Conservation (phyloP, 2,888 invertebrate species). For the Lepidocyrtinus sp. region DNA sequence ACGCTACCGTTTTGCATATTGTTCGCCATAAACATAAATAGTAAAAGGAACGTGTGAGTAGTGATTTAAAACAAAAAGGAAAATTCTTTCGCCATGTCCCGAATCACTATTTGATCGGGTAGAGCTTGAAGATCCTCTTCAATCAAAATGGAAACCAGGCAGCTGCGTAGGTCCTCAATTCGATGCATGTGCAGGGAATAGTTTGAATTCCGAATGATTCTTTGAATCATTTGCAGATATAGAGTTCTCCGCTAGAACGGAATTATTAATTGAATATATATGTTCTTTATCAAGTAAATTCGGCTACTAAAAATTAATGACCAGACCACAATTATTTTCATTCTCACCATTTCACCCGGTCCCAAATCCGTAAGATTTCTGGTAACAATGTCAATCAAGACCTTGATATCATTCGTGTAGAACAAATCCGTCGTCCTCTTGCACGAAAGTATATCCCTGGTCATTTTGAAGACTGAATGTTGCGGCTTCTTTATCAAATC, state of each 20-base stretch:
- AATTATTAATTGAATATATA: background rate
- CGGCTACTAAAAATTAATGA: slow-evolving; percentile 70
- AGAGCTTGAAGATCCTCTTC: slow-evolving; percentile 84
- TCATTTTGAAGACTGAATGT: slow-evolving; percentile 90
- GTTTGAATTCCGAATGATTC: slow-evolving; percentile 86
- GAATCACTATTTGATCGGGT: slow-evolving; percentile 83
- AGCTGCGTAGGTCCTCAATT: slow-evolving; percentile 85
- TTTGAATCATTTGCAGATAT: slow-evolving; percentile 85
- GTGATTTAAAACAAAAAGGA: slow-evolving; percentile 41
- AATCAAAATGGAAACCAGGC: slow-evolving; percentile 89
- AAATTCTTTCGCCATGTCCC: slow-evolving; percentile 88
- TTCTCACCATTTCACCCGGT: slow-evolving; percentile 85
- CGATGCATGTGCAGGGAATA: slow-evolving; percentile 87
- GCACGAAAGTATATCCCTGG: slow-evolving; percentile 87
- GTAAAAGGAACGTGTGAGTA: background rate
- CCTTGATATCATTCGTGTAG: slow-evolving; percentile 95
- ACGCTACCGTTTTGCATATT: background rate
- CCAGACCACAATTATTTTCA: no score
- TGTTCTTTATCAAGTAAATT: slow-evolving; percentile 31
- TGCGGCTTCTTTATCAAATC: slow-evolving; percentile 80
- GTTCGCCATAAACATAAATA: background rate
- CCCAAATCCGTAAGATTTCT: slow-evolving; percentile 92
- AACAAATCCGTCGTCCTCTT: slow-evolving; percentile 87
- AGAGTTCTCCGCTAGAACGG: slow-evolving; percentile 79
- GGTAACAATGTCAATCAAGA: slow-evolving; percentile 93